Base-by-base conservation (phyloP, 2,888 invertebrate genomes). In the Eristalis pertinax region DNA sequence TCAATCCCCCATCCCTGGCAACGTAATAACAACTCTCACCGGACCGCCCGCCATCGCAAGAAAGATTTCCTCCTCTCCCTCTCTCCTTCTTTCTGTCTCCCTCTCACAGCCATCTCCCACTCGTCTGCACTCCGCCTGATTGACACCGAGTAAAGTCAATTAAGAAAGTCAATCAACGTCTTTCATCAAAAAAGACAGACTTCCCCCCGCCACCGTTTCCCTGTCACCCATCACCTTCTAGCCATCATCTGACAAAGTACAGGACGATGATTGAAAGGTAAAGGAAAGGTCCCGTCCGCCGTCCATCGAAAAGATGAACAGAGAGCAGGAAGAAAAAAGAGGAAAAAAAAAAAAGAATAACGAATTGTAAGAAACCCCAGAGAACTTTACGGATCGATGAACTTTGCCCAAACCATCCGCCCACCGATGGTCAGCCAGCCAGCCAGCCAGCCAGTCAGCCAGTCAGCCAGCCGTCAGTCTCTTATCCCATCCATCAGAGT, bases 151-250 rank as follows among this genome's bases (percentile, higher is more conserved):
- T 76, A 87, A 87, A 87, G 84, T 87, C 87, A 87, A 87, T 87
- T 87, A 87, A 87, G 84, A 87, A 92, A 92, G 92, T 92, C 92
- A 92, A 92, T 92, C 92, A 92, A 92, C 91, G 92, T 92, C 92
- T 91, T 90, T 91, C 92, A 90, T 90, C 90, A 90, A 89, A 90
- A 70, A 70, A 68, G 56, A 69, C 64, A 50, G 50, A 50, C 50
- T 43, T 50, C 56, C 73, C 50, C 72, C 78, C 58, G 56, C 56
- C 56, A 19, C 26, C 62, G n/a, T 11, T 11, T 15, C 3, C 22
- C 58, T 26, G 24, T 19, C 24, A 11, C 41, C 73, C 29, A 63
- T 35, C 60, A 50, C 26, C 64, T 43, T 26, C 50, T 19, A 50
- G 72, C 72, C 67, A 72, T 67, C 69, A 19, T 29, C 60, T 50